Evolutionary conservation across 2,888 invertebrate genomes (phyloP), one percentile per base, ranked within the genome.

Genomic region (Neocrepidodera transversa): DNA sequence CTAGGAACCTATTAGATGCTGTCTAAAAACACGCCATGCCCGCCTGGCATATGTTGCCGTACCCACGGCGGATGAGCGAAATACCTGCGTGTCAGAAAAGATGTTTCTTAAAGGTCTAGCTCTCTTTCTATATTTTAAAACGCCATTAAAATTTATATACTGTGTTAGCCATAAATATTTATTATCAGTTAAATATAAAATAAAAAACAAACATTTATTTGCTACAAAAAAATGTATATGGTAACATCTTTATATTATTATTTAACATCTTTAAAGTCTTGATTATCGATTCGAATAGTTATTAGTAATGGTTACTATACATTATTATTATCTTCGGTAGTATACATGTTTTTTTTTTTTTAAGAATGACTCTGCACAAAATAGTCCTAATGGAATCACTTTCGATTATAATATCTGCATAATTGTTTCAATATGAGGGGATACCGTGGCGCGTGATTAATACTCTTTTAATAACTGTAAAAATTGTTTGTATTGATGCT

Each of bases 361-460:
- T 73, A 60, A 64, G 64, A 68, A 73, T 78, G 78, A 79, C 77
- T 75, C 57, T 62, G 76, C 78, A 72, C 67, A 75, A 77, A 56
- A 71, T 68, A 65, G 68, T 64, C 70, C 74, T 78, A 78, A 79
- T 78, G 76, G 78, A 78, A 78, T 79, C 79, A 79, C 78, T 78
- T 78, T 78, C 75, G 75, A 78, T 79, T 79, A 77, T 74, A 74
- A 73, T 76, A 76, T 75, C 71, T 76, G 76, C 75, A 76, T 78
- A 78, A 78, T 78, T 78, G 77, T 77, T 77, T 76, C 75, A 73
- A 74, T 75, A 72, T 75, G 72, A 71, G 72, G 70, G 3, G 66
- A 70, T 68, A 68, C 65, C 62, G 66, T 58, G 23, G 65, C 66
- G 64, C 57, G 60, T 75, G 74, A 75, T 75, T 75, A 71, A 75